Percentiles rank a stretch among this genome's conserved stretches.
Conservation (phyloP, 2,888 invertebrate genomes). For the Tuta absoluta region DNA sequence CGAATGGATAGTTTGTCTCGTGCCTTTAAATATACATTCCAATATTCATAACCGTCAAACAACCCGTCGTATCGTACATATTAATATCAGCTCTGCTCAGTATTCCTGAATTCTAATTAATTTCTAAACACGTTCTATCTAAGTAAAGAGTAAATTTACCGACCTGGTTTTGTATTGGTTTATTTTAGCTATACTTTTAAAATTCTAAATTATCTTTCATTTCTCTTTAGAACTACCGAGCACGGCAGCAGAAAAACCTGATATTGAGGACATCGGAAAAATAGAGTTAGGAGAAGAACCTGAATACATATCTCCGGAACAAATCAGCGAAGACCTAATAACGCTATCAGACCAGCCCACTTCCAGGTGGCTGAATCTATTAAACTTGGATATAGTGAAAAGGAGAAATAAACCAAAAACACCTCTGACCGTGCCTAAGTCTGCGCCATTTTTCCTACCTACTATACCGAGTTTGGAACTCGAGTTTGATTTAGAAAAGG, state of each 20-base stretch:
- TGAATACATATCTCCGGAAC: conserved; percentile 87
- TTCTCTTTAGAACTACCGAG: conserved; percentile 62
- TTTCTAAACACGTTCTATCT: too few species aligned
- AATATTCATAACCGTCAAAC: too few species aligned
- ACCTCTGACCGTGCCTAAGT: conserved; percentile 89
- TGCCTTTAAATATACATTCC: too few species aligned
- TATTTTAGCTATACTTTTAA: not conserved
- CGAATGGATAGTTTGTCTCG: too few species aligned
- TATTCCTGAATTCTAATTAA: too few species aligned
- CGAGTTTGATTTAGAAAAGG: conserved; percentile 87
- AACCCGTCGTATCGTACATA: too few species aligned
- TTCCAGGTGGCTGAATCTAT: conserved; percentile 95
- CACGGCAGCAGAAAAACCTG: conserved; percentile 72
- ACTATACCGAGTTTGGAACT: conserved; percentile 91
- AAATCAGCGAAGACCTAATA: conserved; percentile 88
- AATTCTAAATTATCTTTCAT: not conserved
- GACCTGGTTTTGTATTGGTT: not conserved
- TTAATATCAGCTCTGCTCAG: too few species aligned
- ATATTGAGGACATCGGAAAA: conserved; percentile 65
- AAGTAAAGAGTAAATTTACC: too few species aligned
- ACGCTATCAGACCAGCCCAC: conserved; percentile 92
- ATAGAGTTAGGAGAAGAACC: conserved; percentile 75
- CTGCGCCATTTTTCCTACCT: conserved; percentile 97
- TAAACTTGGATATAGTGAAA: conserved; percentile 92
- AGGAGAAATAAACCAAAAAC: conserved; percentile 94